These are phyloP conservation scores for Aethes cnicana DNA, from an alignment of 2,888 invertebrate genomes.

Conservation along the genomic window DNA sequence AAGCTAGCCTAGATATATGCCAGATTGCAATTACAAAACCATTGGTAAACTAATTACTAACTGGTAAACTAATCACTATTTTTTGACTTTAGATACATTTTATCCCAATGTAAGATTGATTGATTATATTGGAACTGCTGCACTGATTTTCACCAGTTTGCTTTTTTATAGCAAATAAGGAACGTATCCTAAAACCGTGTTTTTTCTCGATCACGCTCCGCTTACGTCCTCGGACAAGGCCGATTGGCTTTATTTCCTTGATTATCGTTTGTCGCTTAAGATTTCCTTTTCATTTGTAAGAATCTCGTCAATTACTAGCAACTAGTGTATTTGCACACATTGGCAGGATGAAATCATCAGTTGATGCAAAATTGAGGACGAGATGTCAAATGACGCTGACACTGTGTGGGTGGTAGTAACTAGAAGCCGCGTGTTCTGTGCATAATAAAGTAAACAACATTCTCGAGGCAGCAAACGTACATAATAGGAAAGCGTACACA, in stretches of 20 bases:
- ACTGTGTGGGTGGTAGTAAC: not conserved
- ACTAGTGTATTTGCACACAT: not conserved
- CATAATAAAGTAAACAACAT: slow-evolving; percentile 18
- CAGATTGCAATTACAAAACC: not conserved
- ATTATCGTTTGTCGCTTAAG: slow-evolving; percentile 36
- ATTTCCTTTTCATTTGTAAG: slow-evolving; percentile 27
- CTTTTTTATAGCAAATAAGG: not conserved
- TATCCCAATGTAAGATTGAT: too few species aligned
- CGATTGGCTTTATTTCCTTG: slow-evolving; percentile 55
- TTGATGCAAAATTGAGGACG: not conserved
- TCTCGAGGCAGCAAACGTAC: slow-evolving; percentile 3
- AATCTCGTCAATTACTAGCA: slow-evolving; percentile 3
- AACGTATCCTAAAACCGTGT: slow-evolving; percentile 24
- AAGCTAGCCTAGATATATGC: not conserved
- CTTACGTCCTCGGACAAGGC: slow-evolving; percentile 54
- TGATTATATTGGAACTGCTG: too few species aligned
- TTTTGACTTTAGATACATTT: too few species aligned
- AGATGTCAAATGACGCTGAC: not conserved
- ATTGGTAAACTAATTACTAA: too few species aligned
- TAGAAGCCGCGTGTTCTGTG: not conserved
- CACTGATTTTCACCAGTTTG: not conserved
- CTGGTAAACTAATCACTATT: too few species aligned
- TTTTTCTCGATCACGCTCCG: slow-evolving; percentile 52
- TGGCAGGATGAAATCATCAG: too few species aligned
- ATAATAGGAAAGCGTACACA: slow-evolving; percentile 14